Conservation (phyloP, 2,888 invertebrate species). For the Gandaritis pyraliata region DNA sequence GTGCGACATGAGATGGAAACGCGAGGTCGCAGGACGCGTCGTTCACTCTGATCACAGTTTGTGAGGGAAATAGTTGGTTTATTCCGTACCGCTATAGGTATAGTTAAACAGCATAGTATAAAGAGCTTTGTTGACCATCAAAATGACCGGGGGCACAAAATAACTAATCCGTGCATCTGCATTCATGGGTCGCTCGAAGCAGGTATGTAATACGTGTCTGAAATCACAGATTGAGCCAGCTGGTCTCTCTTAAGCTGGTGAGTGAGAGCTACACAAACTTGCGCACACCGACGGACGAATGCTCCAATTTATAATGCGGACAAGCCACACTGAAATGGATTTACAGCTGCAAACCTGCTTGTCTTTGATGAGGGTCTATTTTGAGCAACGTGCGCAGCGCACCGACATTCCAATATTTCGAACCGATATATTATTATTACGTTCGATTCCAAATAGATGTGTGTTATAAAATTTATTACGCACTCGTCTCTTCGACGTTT, state of each 20-base stretch:
- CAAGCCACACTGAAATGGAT: slow-evolving; percentile 83
- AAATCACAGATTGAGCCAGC: slow-evolving; percentile 29
- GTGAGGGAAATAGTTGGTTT: slow-evolving; percentile 7
- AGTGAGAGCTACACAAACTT: slow-evolving; percentile 50
- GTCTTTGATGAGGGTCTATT: slow-evolving; percentile 85
- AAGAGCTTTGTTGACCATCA: slow-evolving; percentile 3
- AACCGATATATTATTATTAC: slow-evolving; percentile 83
- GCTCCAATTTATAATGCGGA: slow-evolving; percentile 82
- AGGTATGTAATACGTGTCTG: slow-evolving; percentile 36
- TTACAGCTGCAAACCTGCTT: slow-evolving; percentile 84
- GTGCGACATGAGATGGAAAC: slow-evolving; percentile 63
- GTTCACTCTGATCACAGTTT: slow-evolving; percentile 42
- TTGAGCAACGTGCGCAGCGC: slow-evolving; percentile 78
- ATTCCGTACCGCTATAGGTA: slow-evolving; percentile 6
- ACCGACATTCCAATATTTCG: slow-evolving; percentile 81
- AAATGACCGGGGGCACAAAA: slow-evolving; percentile 4
- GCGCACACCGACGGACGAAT: slow-evolving; percentile 51
- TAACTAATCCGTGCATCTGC: slow-evolving; percentile 48
- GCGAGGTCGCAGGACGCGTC: slow-evolving; percentile 62
- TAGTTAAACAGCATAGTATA: background rate
- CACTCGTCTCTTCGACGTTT: slow-evolving; percentile 78
- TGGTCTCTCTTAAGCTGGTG: slow-evolving; percentile 26
- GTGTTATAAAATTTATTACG: slow-evolving; percentile 83
- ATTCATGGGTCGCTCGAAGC: slow-evolving; percentile 43
- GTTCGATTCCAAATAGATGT: slow-evolving; percentile 79